Percentiles rank a stretch among this genome's conserved stretches.
Conservation (phyloP, 2,113 vertebrate species). For the Aegithalos caudatus region DNA sequence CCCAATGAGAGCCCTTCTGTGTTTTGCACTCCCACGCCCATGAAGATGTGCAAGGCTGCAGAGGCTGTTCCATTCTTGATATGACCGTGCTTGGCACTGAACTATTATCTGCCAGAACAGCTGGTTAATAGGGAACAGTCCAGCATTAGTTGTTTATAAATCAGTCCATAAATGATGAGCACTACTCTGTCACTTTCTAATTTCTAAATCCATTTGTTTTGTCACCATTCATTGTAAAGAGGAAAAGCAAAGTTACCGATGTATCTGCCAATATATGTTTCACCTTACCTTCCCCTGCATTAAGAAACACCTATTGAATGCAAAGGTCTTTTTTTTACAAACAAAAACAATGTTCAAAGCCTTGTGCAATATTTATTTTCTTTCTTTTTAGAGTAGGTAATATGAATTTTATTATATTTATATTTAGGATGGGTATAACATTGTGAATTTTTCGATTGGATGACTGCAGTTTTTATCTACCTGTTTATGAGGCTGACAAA, state of each 20-base stretch:
- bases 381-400: background rate
- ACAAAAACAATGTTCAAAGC: background rate
- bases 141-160: background rate
- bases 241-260: background rate
- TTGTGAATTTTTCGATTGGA: background rate
- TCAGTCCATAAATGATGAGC: background rate
- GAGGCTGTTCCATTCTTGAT: background rate
- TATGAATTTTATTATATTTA: background rate
- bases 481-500: background rate
- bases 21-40: background rate
- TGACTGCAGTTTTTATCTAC: background rate
- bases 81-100: accelerated
- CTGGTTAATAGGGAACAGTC: background rate
- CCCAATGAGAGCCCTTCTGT: background rate
- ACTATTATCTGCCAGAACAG: background rate
- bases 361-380: background rate
- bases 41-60: background rate
- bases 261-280: background rate
- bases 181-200: background rate
- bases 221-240: background rate
- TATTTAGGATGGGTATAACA: background rate
- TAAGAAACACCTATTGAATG: background rate
- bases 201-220: background rate
- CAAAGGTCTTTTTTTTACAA: background rate
- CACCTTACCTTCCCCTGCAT: background rate